Percentiles rank a stretch among this genome's conserved stretches.
phyloP scores from a whole-genome alignment of 1,140 invertebrate genomes.

The Drosophila repleta region DNA sequence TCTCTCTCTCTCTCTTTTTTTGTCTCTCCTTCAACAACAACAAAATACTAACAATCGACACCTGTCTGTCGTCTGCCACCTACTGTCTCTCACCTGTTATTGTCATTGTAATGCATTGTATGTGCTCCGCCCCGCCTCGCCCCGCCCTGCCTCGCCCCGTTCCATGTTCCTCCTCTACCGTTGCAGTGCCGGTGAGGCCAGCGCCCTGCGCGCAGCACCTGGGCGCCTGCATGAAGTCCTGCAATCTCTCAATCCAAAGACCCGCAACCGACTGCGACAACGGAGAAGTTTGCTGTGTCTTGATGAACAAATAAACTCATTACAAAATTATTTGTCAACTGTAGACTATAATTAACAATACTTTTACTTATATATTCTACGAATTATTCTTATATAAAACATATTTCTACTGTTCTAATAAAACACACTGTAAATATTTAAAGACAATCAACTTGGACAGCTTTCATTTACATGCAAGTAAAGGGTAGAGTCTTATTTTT shows the following conservation, averaged over 20 bases:
- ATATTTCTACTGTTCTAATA: constrained; percentile 54
- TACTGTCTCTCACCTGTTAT: constrained; percentile 9
- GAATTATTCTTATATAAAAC: constrained; percentile 51
- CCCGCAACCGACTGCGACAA: constrained; percentile 71
- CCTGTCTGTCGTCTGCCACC: constrained; percentile 18
- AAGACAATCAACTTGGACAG: neutral
- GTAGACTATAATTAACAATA: constrained; percentile 68
- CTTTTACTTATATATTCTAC: constrained; percentile 67
- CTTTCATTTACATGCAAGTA: neutral
- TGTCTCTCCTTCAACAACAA: constrained; percentile 13
- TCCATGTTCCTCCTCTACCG: constrained; percentile 32
- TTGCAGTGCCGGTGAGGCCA: constrained; percentile 75
- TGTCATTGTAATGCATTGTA: constrained; percentile 2
- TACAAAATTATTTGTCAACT: constrained; percentile 23
- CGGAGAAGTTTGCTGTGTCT: constrained; percentile 76
- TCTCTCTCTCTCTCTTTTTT: constrained; percentile 16
- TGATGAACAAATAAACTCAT: constrained; percentile 37
- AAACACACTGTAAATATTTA: constrained; percentile 49
- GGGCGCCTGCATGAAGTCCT: constrained; percentile 69
- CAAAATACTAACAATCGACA: constrained; percentile 37
- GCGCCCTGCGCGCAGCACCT: constrained; percentile 69
- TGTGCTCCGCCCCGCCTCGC: constrained; percentile 16
- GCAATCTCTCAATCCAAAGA: constrained; percentile 53
- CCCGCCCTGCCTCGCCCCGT: constrained; percentile 12
- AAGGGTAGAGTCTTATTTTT: too few relatives aligned